Base-by-base conservation (phyloP, 2,888 invertebrate species). In the Meteorus colon region DNA sequence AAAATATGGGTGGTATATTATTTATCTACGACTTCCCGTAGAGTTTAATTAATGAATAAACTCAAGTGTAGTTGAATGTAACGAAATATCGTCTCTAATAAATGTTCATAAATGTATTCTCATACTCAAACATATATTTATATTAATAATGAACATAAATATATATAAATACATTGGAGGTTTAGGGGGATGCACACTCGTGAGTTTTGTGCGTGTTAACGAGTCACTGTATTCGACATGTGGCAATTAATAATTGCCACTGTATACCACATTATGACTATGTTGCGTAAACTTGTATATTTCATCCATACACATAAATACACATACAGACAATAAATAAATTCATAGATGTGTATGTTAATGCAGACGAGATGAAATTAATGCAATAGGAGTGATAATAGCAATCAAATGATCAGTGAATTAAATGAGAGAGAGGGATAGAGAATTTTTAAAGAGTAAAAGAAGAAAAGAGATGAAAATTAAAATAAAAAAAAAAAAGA, bases 1-100 rank as follows among this genome's bases (percentile, higher is more conserved):
- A 55, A 55, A 71, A 60, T 71, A 41, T 27, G 67, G 45, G 77
- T 70, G 77, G 78, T 76, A 79, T 74, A 79, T 79, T 79, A 34
- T 63, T 5, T 63, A 79, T 78, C 73, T 27, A 68, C 48, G 77
- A 79, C 74, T 62, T 71, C 79, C 77, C 72, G 78, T 75, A 24
- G 74, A 74, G 63, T 74, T 68, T 68, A 68, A 68, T 68, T 68
- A 68, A 68, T 68, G 31, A 51, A 68, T 67, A 67, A 45, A 74
- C 60, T 74, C 27, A 66, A 63, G 63, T 72, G 29, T 63, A 63
- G 63, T 63, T 48, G 78, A 68, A 72, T 77, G 78, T 77, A 34
- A 78, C 77, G 75, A 75, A 72, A 74, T 72, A 74, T 77, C 51
- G 51, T 73, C 37, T 73, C 51, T 76, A 80, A 80, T 80, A 78